These are phyloP conservation scores for Hassar affinis DNA, from an alignment of 2,113 vertebrate species.

Conservation along the genomic window DNA sequence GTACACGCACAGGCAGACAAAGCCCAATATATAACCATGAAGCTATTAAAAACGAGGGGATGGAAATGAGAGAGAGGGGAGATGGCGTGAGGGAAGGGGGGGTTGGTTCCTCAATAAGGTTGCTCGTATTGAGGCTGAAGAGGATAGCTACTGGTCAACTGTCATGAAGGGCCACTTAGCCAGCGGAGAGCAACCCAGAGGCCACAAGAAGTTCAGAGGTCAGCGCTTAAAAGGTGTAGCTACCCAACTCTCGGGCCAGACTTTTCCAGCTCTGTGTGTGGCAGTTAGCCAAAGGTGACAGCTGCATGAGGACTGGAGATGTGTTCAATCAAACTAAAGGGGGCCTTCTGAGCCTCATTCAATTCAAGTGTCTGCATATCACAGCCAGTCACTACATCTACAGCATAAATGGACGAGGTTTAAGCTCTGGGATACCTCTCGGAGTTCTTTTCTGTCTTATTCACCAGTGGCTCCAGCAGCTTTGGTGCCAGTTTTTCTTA, in stretches of 20 bases:
- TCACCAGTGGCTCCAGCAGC: constrained; percentile 10
- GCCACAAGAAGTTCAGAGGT: constrained; percentile 54
- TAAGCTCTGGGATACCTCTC: background rate
- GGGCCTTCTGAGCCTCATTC: constrained; percentile 43
- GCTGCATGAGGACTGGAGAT: constrained; percentile 40
- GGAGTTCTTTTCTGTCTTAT: constrained; percentile 3
- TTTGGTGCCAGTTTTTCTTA: constrained; percentile 25
- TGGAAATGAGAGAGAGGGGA: constrained; percentile 72
- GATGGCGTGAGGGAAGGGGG: background rate
- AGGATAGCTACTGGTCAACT: constrained; percentile 47
- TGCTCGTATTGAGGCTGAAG: constrained; percentile 34
- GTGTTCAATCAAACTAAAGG: constrained; percentile 57
- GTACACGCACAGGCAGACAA: constrained; percentile 78
- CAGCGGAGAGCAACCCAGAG: constrained; percentile 43
- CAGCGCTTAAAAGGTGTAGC: constrained; percentile 57
- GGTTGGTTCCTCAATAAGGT: constrained; percentile 16
- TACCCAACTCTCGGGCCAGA: constrained; percentile 54
- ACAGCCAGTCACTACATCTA: constrained; percentile 19
- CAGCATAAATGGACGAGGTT: constrained; percentile 12
- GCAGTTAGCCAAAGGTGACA: constrained; percentile 64
- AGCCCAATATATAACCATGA: constrained; percentile 81
- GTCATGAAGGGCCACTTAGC: constrained; percentile 48
- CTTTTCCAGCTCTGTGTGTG: constrained; percentile 62
- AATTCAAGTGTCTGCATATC: constrained; percentile 36
- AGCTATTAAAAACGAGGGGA: constrained; percentile 79